Evolutionary conservation across 2,113 vertebrate genomes (phyloP), one percentile per base, ranked within the genome.

Genomic region (Salvelinus sp.): DNA sequence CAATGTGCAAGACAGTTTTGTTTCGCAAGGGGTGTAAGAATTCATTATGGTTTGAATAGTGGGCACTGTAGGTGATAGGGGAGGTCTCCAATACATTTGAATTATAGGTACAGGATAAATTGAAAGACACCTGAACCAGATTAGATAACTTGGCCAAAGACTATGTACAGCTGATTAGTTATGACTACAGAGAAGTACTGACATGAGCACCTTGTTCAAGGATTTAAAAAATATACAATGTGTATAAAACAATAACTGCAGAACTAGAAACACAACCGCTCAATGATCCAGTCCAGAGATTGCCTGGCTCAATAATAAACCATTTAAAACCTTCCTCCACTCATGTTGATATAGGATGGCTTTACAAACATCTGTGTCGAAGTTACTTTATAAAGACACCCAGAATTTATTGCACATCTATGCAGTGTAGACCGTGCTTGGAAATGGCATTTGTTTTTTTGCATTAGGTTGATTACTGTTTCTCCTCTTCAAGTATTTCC

Each of bases 401-500:
- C 95, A 93, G 92, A 95, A 54, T 97, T 96, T 97, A 98, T 96
- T 96, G 96, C 96, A 98, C 96, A 96, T 95, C 94, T 95, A 95
- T 90, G 91, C 93, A 96, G 94, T 95, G 91, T 93, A 96, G 94
- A 95, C 94, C 95, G 86, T 93, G 92, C 91, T 94, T 86, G 70
- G 88, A 85, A 92, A 91, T 89, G 93, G 92, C 90, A 88, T 85
- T 82, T 88, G 79, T 82, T 94, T 93, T 74, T 81, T 74, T 68
- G 69, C 16, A 25, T 87, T 75, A 54, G 65, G 82, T 85, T 90
- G 93, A 93, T 85, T 93, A 92, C 82, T 95, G 94, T 74, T 95
- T 93, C 10, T 94, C 93, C 9, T 44, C 38, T 91, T 96, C 94
- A 63, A 94, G 82, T 27, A 95, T 85, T 90, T 98, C 96, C 73